A percentile compares a stretch with the other conserved stretches of the same genome.
Evolutionary conservation across 2,888 invertebrate species (phyloP).

Genomic region (Drosophila birchii): DNA sequence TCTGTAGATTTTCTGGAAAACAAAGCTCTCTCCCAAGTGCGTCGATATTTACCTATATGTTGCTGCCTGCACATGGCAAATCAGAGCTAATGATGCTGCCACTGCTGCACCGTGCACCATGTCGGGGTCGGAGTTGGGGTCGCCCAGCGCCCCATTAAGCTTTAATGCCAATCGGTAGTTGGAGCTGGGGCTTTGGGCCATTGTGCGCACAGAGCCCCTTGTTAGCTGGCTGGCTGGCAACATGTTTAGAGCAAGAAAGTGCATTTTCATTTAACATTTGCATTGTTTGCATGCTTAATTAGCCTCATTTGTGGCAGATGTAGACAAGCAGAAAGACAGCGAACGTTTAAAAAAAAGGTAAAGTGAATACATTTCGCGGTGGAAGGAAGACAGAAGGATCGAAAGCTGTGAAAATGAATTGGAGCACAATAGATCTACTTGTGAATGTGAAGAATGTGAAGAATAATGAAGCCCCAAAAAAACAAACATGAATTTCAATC

Average conservation of each 20-base stretch:
- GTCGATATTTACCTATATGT: conserved; percentile 9
- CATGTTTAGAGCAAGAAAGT: conserved; percentile 41
- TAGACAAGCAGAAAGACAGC: conserved; percentile 6
- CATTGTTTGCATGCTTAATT: conserved; percentile 61
- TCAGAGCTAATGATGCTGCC: conserved; percentile 53
- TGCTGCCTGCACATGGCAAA: conserved; percentile 20
- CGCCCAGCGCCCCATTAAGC: conserved; percentile 62
- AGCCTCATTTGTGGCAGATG: conserved; percentile 37
- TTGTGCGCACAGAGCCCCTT: conserved; percentile 7
- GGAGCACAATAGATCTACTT: background rate
- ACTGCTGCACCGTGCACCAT: conserved; percentile 35
- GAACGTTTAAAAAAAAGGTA: background rate
- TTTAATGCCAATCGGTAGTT: conserved; percentile 57
- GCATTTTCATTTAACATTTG: conserved; percentile 45
- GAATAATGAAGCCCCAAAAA: conserved; percentile 10
- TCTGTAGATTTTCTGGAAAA: background rate
- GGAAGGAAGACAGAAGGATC: background rate
- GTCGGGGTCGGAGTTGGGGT: conserved; percentile 2
- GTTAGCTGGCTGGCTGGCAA: conserved; percentile 32
- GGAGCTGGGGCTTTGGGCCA: conserved; percentile 19
- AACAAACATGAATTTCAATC: conserved; percentile 8
- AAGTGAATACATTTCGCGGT: conserved; percentile 4
- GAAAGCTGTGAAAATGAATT: background rate
- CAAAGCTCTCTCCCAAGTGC: conserved; percentile 8
- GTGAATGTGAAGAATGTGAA: background rate